Evolutionary conservation across 2,888 invertebrate species (phyloP).

Genomic region (Phania funesta): DNA sequence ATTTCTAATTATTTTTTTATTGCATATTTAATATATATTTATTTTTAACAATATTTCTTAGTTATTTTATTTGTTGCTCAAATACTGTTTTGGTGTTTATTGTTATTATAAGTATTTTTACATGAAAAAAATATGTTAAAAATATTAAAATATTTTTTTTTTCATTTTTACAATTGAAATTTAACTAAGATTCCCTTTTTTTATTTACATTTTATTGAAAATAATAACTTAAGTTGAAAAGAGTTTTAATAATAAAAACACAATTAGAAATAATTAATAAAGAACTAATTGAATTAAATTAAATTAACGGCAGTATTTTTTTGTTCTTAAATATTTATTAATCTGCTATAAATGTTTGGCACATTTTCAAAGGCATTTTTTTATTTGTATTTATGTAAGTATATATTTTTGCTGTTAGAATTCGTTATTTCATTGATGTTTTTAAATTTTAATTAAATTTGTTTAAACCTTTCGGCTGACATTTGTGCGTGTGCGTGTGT

Average conservation of each 20-base stretch:
- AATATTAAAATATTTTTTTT: neutral
- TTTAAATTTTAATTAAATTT: neutral
- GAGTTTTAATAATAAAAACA: constrained; percentile 20
- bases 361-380: constrained; percentile 63
- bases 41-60: constrained; percentile 34
- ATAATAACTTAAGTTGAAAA: constrained; percentile 2
- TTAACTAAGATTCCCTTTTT: constrained; percentile 42
- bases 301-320: constrained; percentile 44
- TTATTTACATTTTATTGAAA: constrained; percentile 26
- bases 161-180: constrained; percentile 41
- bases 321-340: constrained; percentile 17
- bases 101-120: constrained; percentile 28
- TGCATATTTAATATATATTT: constrained; percentile 17
- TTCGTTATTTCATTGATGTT: neutral
- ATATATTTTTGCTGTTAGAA: neutral
- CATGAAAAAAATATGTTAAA: neutral
- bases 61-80: constrained; percentile 29
- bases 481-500: constrained; percentile 29
- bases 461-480: constrained; percentile 2
- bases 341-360: constrained; percentile 63
- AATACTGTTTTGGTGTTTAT: constrained; percentile 67
- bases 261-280: constrained; percentile 4
- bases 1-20: neutral
- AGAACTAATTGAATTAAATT: neutral
- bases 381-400: constrained; percentile 1